phyloP scores from a whole-genome alignment of 2,797 vertebrate species.

The Atherinosoma microstoma region DNA sequence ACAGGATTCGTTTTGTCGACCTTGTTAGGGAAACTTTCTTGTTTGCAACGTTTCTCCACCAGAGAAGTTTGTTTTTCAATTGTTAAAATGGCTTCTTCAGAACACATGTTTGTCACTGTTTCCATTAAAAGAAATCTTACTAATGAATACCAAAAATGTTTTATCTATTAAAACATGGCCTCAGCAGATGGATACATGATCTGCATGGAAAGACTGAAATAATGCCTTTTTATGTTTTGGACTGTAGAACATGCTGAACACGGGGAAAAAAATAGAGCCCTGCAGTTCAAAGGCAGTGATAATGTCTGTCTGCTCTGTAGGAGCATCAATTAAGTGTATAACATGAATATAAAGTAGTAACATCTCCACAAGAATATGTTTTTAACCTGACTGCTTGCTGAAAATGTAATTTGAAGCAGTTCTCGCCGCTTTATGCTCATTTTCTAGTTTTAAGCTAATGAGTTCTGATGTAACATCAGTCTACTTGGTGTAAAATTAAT shows the following conservation, averaged over 20 bases:
- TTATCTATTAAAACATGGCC: background rate
- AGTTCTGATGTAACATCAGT: slow-evolving; percentile 20
- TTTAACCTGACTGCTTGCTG: slow-evolving; percentile 7
- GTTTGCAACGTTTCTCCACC: background rate
- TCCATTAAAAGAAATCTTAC: background rate
- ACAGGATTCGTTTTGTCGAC: background rate
- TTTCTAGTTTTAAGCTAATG: slow-evolving; percentile 35
- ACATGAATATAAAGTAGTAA: slow-evolving; percentile 32
- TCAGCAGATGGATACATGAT: background rate
- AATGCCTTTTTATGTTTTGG: background rate
- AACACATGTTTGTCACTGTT: background rate
- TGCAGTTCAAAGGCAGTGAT: slow-evolving; percentile 27
- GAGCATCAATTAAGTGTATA: slow-evolving; percentile 4
- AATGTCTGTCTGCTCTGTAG: slow-evolving; percentile 5
- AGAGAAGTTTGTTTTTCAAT: background rate
- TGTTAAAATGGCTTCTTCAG: background rate
- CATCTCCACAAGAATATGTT: slow-evolving; percentile 32
- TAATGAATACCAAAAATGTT: background rate
- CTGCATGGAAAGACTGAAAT: background rate
- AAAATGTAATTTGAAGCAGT: slow-evolving; percentile 17
- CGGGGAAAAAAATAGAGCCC: slow-evolving; percentile 5
- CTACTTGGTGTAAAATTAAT: slow-evolving; percentile 34
- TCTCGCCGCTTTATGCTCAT: slow-evolving; percentile 8
- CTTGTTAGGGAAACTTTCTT: background rate
- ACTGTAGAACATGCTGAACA: slow-evolving; percentile 15